phyloP scores from a whole-genome alignment of 2,113 vertebrate genomes.

The Neoarius graeffei region DNA sequence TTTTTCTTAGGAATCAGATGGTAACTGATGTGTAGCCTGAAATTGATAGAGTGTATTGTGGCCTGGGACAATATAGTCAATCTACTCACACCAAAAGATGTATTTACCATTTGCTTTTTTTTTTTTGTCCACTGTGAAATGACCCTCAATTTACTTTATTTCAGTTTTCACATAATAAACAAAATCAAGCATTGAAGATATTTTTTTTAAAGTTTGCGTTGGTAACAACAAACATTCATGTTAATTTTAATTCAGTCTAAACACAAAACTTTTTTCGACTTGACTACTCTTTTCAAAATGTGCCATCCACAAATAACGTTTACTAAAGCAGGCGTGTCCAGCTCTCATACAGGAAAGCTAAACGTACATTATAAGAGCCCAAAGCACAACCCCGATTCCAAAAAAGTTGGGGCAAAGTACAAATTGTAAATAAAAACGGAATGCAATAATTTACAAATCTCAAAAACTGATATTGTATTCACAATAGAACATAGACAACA shows the following conservation, averaged over 20 bases:
- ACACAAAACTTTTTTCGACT: background rate
- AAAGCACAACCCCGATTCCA: background rate
- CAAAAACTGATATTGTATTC: too few relatives aligned
- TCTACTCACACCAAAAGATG: constrained; percentile 56
- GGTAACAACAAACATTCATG: background rate
- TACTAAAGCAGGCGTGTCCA: background rate
- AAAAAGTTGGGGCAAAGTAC: too few relatives aligned
- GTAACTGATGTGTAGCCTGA: constrained; percentile 79
- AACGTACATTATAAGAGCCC: background rate
- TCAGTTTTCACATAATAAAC: constrained; percentile 3
- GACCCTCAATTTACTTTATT: constrained; percentile 4
- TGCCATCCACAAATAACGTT: background rate
- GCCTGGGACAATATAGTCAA: constrained; percentile 66
- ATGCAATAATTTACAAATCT: too few relatives aligned
- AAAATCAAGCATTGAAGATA: background rate
- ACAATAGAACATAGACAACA: too few relatives aligned
- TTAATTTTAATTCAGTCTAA: background rate
- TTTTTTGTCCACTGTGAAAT: constrained; percentile 30
- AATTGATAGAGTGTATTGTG: constrained; percentile 70
- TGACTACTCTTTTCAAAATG: background rate
- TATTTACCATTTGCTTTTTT: constrained; percentile 51
- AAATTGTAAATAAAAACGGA: too few relatives aligned
- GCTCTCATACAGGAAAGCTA: background rate
- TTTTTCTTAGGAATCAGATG: constrained; percentile 83
- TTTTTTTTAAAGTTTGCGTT: background rate